phyloP scores from a whole-genome alignment of 2,797 vertebrate species.

The Lacerta agilis region DNA sequence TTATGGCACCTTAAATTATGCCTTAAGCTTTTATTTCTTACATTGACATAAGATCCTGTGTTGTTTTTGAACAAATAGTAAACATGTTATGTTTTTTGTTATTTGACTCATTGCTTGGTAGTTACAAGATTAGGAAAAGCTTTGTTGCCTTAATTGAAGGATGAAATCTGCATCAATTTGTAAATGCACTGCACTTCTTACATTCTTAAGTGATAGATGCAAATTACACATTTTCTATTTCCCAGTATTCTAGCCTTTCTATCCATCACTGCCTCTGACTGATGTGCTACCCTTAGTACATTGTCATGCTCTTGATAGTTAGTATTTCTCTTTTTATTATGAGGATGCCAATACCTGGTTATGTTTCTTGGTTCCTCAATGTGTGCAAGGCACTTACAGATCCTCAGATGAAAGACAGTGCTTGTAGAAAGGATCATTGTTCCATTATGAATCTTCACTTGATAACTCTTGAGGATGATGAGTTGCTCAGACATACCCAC shows the following conservation, averaged over 20 bases:
- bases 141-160: not conserved
- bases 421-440: conserved; percentile 8
- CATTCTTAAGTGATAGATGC: too few species aligned
- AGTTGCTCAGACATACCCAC: not conserved
- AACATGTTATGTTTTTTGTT: too few species aligned
- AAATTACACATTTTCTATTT: too few species aligned
- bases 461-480: conserved; percentile 5
- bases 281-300: not conserved
- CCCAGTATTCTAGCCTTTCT: not conserved
- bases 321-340: not conserved
- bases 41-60: too few species aligned
- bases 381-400: conserved; percentile 8
- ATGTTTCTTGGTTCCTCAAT: not conserved
- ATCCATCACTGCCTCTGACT: not conserved
- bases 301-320: not conserved
- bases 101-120: too few species aligned
- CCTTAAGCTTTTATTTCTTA: too few species aligned
- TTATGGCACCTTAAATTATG: too few species aligned
- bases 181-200: not conserved
- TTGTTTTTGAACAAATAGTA: too few species aligned
- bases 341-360: not conserved
- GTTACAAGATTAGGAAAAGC: not conserved
- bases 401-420: not conserved
- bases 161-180: not conserved
- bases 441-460: not conserved